phyloP scores from a whole-genome alignment of 2,113 vertebrate genomes.

The Thunnus maccoyii region DNA sequence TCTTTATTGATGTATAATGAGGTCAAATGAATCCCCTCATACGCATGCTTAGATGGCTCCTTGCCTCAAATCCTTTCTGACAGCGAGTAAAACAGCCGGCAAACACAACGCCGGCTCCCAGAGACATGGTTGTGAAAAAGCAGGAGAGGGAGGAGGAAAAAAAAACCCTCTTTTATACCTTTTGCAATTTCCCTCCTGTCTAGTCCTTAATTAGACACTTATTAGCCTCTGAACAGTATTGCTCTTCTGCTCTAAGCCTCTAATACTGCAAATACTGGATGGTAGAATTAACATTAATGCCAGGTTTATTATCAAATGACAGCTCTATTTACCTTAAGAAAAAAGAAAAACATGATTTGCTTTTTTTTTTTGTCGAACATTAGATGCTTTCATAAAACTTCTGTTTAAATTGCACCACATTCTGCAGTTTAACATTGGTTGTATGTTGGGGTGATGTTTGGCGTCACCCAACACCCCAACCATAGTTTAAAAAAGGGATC shows the following conservation, averaged over 20 bases:
- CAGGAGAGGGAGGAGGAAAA: conserved; percentile 39
- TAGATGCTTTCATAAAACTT: conserved; percentile 20
- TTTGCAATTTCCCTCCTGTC: conserved; percentile 77
- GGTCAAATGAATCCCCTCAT: conserved; percentile 99
- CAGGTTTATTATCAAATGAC: conserved; percentile 70
- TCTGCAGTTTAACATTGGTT: not conserved
- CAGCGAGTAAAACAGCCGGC: conserved; percentile 96
- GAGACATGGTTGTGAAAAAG: conserved; percentile 84
- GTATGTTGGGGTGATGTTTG: not conserved
- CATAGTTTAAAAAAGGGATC: conserved; percentile 46
- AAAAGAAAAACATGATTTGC: conserved; percentile 28
- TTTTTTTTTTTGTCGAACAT: conserved; percentile 23
- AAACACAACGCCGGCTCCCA: conserved; percentile 93
- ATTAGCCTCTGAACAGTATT: conserved; percentile 75
- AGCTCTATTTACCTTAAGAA: conserved; percentile 63
- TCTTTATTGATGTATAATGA: conserved; percentile 99
- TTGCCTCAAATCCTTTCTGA: conserved; percentile 96
- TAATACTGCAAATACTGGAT: conserved; percentile 66
- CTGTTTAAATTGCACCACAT: conserved; percentile 4
- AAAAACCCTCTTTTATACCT: conserved; percentile 60
- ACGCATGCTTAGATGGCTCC: conserved; percentile 96
- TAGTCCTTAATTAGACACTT: conserved; percentile 80
- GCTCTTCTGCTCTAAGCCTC: conserved; percentile 64
- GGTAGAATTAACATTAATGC: conserved; percentile 69
- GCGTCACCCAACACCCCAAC: conserved; percentile 1